These are phyloP conservation scores for Eucriotettix oculatus DNA, from an alignment of 2,888 invertebrate species.

Conservation along the genomic window DNA sequence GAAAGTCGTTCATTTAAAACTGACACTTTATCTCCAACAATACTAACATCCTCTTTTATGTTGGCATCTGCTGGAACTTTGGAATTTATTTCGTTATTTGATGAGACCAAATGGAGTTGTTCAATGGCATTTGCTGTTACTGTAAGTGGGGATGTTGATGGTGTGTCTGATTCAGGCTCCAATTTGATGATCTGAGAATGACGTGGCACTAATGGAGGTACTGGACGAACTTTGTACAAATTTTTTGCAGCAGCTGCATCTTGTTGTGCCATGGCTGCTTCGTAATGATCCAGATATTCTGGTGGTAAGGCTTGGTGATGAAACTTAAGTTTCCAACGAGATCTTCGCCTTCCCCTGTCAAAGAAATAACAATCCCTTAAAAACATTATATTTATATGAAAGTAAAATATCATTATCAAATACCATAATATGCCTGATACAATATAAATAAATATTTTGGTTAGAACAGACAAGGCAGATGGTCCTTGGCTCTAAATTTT, in stretches of 20 bases:
- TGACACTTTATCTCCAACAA: neutral
- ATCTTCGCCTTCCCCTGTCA: slow-evolving; percentile 36
- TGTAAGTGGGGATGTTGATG: neutral
- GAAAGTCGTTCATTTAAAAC: neutral
- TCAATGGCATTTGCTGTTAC: neutral
- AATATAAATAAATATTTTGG: no score
- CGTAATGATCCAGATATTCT: slow-evolving; percentile 64
- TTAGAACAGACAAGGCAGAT: no score
- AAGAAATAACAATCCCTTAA: neutral
- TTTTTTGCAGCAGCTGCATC: slow-evolving; percentile 7
- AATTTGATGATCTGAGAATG: neutral
- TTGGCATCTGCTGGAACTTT: neutral
- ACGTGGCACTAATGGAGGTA: neutral
- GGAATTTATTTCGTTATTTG: neutral
- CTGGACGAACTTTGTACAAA: neutral
- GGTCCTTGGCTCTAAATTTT: no score
- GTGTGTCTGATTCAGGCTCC: neutral
- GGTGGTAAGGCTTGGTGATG: slow-evolving; percentile 66
- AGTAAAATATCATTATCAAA: no score
- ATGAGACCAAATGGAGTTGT: neutral
- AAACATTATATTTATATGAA: no score
- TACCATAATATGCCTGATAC: no score
- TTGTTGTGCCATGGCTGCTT: slow-evolving; percentile 33
- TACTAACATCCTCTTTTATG: neutral
- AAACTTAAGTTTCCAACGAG: slow-evolving; percentile 58